phyloP scores from a whole-genome alignment of 2,797 vertebrate genomes.

The Pangasius djambal region DNA sequence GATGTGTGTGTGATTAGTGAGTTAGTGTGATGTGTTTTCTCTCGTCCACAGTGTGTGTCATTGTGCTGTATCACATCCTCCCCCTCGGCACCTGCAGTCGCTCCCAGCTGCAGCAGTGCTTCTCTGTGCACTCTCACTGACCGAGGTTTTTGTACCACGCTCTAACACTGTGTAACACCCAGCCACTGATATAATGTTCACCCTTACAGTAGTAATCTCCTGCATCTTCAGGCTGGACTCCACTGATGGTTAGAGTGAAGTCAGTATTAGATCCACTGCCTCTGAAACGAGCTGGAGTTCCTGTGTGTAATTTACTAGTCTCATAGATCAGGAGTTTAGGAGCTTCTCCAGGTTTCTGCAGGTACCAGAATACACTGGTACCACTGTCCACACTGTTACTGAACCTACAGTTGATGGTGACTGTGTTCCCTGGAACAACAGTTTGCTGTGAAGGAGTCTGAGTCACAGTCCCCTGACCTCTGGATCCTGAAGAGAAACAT shows the following conservation, averaged over 20 bases:
- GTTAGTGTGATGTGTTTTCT: constrained; percentile 9
- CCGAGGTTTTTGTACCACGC: constrained; percentile 22
- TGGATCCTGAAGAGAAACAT: constrained; percentile 11
- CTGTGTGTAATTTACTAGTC: neutral
- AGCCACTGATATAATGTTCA: neutral
- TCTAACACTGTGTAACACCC: neutral
- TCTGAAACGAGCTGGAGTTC: neutral
- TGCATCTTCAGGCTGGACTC: constrained; percentile 27
- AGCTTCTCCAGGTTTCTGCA: constrained; percentile 20
- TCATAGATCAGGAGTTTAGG: constrained; percentile 18
- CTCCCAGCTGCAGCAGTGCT: constrained; percentile 43
- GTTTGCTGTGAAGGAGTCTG: constrained; percentile 15
- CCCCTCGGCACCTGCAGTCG: constrained; percentile 34
- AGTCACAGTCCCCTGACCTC: constrained; percentile 22
- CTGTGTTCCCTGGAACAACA: neutral
- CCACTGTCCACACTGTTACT: too few relatives aligned
- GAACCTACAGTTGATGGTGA: constrained; percentile 1
- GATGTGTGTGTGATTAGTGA: neutral
- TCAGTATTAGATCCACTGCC: neutral
- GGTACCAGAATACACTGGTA: neutral
- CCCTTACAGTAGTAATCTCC: constrained; percentile 7
- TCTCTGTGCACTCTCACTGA: constrained; percentile 31
- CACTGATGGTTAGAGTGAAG: constrained; percentile 20
- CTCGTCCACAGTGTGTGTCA: neutral
- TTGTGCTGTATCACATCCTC: constrained; percentile 7